A percentile compares a stretch with the other conserved stretches of the same genome.
Conservation (phyloP, 2,113 vertebrate species). For the Hypocryptadius cinnamomeus region DNA sequence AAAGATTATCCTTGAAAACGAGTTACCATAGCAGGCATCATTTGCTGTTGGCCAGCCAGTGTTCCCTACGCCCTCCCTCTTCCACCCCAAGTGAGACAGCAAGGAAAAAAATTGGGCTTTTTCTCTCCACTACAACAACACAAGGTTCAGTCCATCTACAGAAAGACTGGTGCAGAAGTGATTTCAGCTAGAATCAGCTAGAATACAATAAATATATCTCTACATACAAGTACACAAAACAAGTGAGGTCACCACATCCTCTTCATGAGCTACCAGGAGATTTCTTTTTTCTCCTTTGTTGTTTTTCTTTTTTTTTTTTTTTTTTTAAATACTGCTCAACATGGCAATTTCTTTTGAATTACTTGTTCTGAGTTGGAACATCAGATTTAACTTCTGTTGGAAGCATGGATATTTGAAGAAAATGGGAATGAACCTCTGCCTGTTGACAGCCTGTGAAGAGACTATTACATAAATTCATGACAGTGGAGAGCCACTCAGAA, state of each 20-base stretch:
- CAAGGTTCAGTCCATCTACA: conserved; percentile 16
- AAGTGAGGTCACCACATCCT: conserved; percentile 41
- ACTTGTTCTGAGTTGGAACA: background rate
- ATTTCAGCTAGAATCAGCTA: conserved; percentile 34
- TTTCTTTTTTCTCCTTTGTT: background rate
- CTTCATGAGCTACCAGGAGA: conserved; percentile 47
- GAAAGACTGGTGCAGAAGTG: conserved; percentile 12
- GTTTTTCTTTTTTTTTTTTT: background rate
- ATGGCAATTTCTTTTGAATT: background rate
- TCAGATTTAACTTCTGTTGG: conserved; percentile 22
- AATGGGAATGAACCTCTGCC: conserved; percentile 19
- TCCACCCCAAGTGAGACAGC: background rate
- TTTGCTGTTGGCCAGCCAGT: background rate
- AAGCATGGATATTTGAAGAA: conserved; percentile 35
- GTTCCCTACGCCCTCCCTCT: background rate
- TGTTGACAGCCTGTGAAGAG: conserved; percentile 26
- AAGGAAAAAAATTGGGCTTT: background rate
- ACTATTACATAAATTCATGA: conserved; percentile 3
- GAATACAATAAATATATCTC: conserved; percentile 13
- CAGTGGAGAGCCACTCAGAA: conserved; percentile 40
- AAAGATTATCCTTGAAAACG: background rate
- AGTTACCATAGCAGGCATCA: background rate
- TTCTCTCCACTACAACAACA: conserved; percentile 23
- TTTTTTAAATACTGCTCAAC: background rate
- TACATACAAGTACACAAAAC: conserved; percentile 30